Base-by-base conservation (phyloP, 2,888 invertebrate genomes). In the Sipha maydis region DNA sequence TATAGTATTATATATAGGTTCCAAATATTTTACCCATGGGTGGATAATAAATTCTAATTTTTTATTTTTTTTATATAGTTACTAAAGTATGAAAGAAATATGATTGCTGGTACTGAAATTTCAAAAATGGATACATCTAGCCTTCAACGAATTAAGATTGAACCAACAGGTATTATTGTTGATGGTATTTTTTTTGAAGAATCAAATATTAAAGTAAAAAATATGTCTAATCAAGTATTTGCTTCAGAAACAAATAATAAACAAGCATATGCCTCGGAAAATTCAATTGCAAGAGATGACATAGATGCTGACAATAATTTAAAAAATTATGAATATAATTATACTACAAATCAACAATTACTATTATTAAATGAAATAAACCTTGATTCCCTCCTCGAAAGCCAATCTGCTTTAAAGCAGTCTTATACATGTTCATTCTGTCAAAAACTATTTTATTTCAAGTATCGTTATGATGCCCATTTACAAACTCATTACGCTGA, bases 401-500 rank as follows among this genome's bases (percentile, higher is more conserved):
- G 93, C 56, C 93, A 93, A 67, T 31, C 41, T 90, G 90, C 91
- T 56, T 91, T 93, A 0, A 92, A 92, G 85, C 90, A 90, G 67
- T 89, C 90, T 4, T 91, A 91, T 80, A 90, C 90, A 0, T 93
- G 93, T 90, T 89, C 76, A 0, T n/a, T 92, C 89, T 93, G 93
- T 91, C 91, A 91, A 38, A 93, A 93, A 91, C 93, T 93, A 0
- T 93, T 93, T 90, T 92, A 93, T 0, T 92, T 93, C 14, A 93
- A 93, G 89, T 92, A 92, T 89, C 92, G 92, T 14, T 90, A 93
- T 7, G 92, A 92, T n/a, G 92, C 92, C 34, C 93, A 93, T 90
- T 90, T 90, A 25, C 92, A 92, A 90, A 92, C 92, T 61, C 93
- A 93, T 90, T 90, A 41, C 21, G 41, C 75, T 3, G 83, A 93